phyloP scores from a whole-genome alignment of 1,140 invertebrate genomes.

The Zaprionus vittiger region DNA sequence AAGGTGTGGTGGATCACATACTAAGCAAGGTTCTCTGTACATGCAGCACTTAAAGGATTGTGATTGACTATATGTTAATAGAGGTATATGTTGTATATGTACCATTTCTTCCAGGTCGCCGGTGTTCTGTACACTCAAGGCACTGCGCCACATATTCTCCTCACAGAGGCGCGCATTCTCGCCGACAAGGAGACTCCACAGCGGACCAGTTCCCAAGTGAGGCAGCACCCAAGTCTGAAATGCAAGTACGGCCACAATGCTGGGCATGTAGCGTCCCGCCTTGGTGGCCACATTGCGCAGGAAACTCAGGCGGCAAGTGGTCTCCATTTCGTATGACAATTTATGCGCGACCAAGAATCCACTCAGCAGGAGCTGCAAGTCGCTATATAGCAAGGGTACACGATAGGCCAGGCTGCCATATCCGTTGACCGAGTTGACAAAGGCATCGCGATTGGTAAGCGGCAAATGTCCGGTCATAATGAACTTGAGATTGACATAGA shows the following conservation, averaged over 20 bases:
- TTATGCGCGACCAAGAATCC: conserved; percentile 88
- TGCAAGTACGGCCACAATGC: conserved; percentile 87
- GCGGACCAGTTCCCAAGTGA: conserved; percentile 88
- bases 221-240: conserved; percentile 90
- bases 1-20: no score
- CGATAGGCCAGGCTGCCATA: conserved; percentile 86
- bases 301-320: conserved; percentile 86
- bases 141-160: conserved; percentile 89
- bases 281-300: conserved; percentile 86
- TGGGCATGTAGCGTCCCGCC: conserved; percentile 88
- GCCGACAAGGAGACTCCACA: conserved; percentile 88
- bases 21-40: no score
- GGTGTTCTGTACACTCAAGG: conserved; percentile 89
- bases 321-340: conserved; percentile 85
- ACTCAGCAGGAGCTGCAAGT: conserved; percentile 88
- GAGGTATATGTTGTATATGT: conserved; percentile 1
- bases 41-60: no score
- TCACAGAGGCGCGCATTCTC: conserved; percentile 88
- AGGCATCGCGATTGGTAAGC: conserved; percentile 86
- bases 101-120: conserved; percentile 90
- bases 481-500: conserved; percentile 88
- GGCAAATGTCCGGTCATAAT: conserved; percentile 87
- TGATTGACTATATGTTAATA: no score
- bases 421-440: conserved; percentile 87
- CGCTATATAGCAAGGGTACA: conserved; percentile 87